phyloP scores from a whole-genome alignment of 2,113 vertebrate genomes.

The Stictonetta naevosa region DNA sequence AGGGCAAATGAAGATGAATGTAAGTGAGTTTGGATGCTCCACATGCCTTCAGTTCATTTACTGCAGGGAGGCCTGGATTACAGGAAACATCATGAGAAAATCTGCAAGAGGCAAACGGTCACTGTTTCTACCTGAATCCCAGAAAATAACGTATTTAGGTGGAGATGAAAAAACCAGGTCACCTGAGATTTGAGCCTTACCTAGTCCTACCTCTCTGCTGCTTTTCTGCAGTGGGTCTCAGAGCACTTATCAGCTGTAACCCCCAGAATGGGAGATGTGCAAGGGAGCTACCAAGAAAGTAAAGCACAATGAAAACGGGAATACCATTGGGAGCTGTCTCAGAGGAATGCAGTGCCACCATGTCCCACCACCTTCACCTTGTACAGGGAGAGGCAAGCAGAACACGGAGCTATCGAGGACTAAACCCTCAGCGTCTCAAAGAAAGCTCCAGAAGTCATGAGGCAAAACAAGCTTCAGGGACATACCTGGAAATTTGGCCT shows the following conservation, averaged over 20 bases:
- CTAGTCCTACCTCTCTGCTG: neutral
- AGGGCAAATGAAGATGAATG: neutral
- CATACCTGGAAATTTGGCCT: neutral
- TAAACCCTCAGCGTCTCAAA: neutral
- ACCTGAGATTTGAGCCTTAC: neutral
- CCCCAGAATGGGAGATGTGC: neutral
- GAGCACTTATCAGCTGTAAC: neutral
- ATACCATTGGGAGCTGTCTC: neutral
- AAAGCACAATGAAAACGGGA: neutral
- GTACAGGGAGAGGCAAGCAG: accelerated
- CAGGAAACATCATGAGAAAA: neutral
- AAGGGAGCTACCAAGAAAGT: neutral
- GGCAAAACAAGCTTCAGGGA: neutral
- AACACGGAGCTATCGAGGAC: neutral
- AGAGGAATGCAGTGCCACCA: neutral
- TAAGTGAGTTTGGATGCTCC: neutral
- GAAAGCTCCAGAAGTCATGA: neutral
- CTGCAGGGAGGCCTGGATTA: neutral
- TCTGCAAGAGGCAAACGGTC: neutral
- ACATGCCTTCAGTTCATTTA: neutral
- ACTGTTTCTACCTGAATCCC: neutral
- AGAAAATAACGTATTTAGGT: neutral
- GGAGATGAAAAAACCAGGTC: neutral
- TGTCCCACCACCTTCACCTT: neutral
- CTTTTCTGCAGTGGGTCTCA: neutral